Percentiles rank a stretch among this genome's conserved stretches.
phyloP scores from a whole-genome alignment of 2,113 vertebrate species.

The Hylia prasina region DNA sequence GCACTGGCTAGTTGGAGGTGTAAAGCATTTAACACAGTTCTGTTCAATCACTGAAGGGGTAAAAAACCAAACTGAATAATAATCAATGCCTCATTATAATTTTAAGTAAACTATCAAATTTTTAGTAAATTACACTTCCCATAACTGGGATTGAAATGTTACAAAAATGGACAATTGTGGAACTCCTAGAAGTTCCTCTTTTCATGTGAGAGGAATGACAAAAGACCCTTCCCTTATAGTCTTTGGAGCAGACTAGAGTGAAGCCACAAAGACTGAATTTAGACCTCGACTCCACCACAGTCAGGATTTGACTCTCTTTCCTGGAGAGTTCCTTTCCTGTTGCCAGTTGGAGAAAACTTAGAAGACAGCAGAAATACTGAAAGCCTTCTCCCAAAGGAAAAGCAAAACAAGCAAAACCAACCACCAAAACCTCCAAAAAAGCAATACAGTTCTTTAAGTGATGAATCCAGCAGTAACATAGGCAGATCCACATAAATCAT shows the following conservation, averaged over 20 bases:
- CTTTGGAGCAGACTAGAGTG: background rate
- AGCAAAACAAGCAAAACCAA: background rate
- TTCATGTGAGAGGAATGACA: background rate
- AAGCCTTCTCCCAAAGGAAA: background rate
- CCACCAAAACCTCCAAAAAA: background rate
- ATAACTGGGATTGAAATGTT: background rate
- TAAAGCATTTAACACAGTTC: background rate
- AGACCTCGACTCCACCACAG: background rate
- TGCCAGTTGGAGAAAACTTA: background rate
- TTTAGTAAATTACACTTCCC: background rate
- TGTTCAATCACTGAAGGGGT: background rate
- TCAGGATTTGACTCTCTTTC: background rate
- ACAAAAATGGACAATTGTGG: background rate
- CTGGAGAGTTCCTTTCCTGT: background rate
- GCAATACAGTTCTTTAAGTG: background rate
- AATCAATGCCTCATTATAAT: background rate
- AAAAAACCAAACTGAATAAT: background rate
- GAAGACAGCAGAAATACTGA: background rate
- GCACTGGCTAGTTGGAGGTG: background rate
- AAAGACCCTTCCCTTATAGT: background rate
- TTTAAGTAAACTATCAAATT: background rate
- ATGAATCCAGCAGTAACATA: background rate
- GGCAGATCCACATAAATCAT: background rate
- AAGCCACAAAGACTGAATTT: background rate
- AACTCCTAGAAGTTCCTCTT: background rate